Conservation (phyloP, 2,113 vertebrate genomes). For the Andinoacara biseriatus region DNA sequence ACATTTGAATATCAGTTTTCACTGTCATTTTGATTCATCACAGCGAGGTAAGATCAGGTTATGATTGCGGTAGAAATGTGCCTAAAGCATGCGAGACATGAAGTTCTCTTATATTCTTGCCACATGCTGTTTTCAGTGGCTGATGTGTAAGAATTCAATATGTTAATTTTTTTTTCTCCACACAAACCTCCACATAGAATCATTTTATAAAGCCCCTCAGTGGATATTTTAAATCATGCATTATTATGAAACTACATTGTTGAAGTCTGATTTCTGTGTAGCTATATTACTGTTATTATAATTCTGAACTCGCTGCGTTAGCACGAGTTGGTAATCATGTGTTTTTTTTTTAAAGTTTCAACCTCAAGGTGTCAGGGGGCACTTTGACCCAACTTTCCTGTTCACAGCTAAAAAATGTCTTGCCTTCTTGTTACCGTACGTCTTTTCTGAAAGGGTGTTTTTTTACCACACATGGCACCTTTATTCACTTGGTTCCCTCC, state of each 20-base stretch:
- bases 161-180: too few species aligned
- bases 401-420: not conserved
- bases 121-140: not conserved
- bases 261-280: not conserved
- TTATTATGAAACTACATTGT: not conserved
- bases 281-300: not conserved
- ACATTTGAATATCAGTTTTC: not conserved
- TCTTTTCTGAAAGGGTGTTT: not conserved
- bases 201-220: not conserved
- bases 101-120: not conserved
- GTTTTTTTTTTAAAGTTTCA: constrained; percentile 5
- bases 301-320: not conserved
- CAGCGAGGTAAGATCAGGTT: not conserved
- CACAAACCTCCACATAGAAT: not conserved
- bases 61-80: not conserved
- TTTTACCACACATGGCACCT: not conserved
- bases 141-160: not conserved
- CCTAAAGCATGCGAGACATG: not conserved
- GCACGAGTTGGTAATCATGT: not conserved
- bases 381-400: not conserved
- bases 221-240: not conserved
- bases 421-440: not conserved
- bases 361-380: not conserved
- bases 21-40: constrained; percentile 6
- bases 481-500: not conserved